Conservation (phyloP, 2,113 vertebrate species). For the Nerophis lumbriciformis region DNA sequence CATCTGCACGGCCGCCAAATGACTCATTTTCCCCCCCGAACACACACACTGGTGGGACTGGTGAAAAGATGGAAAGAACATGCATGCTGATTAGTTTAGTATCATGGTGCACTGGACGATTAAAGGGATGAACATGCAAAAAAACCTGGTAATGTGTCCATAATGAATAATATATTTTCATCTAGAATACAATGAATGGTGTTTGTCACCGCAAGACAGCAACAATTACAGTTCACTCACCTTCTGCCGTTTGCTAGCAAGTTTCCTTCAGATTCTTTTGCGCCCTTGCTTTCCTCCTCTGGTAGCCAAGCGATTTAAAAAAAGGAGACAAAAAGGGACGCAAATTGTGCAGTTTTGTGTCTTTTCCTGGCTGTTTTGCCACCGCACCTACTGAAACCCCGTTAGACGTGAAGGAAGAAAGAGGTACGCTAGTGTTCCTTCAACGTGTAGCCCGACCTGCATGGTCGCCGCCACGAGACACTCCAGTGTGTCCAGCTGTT, state of each 20-base stretch:
- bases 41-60: slow-evolving; percentile 13
- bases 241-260: slow-evolving; percentile 7
- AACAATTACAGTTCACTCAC: slow-evolving; percentile 30
- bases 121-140: too few relatives aligned
- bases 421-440: slow-evolving; percentile 11
- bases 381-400: not conserved
- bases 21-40: slow-evolving; percentile 29
- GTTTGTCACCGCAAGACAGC: slow-evolving; percentile 6
- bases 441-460: not conserved
- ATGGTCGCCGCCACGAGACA: slow-evolving; percentile 47
- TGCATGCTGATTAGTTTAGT: not conserved
- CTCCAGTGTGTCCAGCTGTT: slow-evolving; percentile 48
- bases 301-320: not conserved
- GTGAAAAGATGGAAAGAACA: slow-evolving; percentile 7
- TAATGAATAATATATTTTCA: not conserved
- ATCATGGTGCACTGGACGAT: not conserved
- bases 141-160: too few relatives aligned
- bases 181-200: not conserved
- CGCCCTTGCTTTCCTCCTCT: slow-evolving; percentile 1
- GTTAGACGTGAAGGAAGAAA: not conserved
- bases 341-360: not conserved
- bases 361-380: not conserved
- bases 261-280: not conserved
- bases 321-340: not conserved
- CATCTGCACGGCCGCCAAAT: slow-evolving; percentile 27